Base-by-base conservation (phyloP, 2,888 invertebrate species). In the Lycaena phlaeas region DNA sequence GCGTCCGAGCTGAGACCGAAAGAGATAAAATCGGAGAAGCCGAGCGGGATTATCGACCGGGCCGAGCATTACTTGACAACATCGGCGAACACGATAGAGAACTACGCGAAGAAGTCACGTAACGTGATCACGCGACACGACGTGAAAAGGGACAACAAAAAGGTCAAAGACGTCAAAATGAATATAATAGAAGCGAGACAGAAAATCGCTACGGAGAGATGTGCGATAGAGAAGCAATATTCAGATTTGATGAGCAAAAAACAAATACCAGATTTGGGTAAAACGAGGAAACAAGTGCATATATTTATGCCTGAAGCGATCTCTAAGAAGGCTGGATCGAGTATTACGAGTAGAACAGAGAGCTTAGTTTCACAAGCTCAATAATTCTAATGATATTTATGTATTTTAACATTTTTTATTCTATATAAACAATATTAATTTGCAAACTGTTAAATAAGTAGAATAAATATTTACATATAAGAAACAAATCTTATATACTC, bases 281-380 rank as follows among this genome's bases (percentile, higher is more conserved):
- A 71, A 43, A 57, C 74, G 4, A 88, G 88, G 56, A 86, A 88
- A 49, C 92, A 93, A 59, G 77, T 92, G 22, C 92, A 92, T 60
- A 92, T 92, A 45, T 92, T 92, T 57, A 89, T 92, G 86, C 92
- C 92, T 0, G 82, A 81, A 34, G 78, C 87, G 60, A 69, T 89
- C 48, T 87, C 88, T 40, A 89, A 88, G 55, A 82, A 81, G 42
- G 59, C 56, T 42, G 73, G 49, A 46, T 51, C 73, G 0, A 68
- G 51, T 12, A 42, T 54, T 0, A 61, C 70, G 0, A 77, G 72
- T 44, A 58, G 67, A 43, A 53, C 69, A 1, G 79, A 73, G 44
- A 82, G 82, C 53, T 49, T 81, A 18, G 37, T 81, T 12, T 75
- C 82, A 9, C 68, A 67, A 27, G 56, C 46, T 22, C 41, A 28